Evolutionary conservation across 1,140 invertebrate species (phyloP).

Genomic region (Triops longicaudatus): DNA sequence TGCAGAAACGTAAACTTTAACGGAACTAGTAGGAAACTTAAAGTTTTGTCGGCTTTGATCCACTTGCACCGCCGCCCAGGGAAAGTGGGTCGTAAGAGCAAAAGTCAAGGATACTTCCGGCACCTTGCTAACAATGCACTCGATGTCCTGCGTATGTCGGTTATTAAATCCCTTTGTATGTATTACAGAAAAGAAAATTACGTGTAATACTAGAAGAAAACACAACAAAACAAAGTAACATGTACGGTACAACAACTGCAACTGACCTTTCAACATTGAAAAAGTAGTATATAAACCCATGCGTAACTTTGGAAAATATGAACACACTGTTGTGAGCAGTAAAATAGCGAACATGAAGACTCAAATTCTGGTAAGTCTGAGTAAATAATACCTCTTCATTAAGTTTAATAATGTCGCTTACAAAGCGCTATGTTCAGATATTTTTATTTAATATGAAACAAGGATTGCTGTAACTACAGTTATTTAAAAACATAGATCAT

Average conservation of each 20-base stretch:
- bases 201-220: not conserved
- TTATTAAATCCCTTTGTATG: not conserved
- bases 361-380: not conserved
- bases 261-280: not conserved
- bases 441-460: no score
- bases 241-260: not conserved
- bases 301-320: not conserved
- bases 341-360: not conserved
- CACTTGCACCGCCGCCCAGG: not conserved
- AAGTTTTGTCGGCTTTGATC: not conserved
- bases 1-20: not conserved
- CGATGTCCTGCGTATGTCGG: not conserved
- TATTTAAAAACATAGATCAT: not conserved
- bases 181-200: not conserved
- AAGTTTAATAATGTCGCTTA: no score
- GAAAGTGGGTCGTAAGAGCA: constrained; percentile 5
- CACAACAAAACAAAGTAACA: not conserved
- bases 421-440: no score
- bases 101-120: constrained; percentile 11
- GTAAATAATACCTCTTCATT: not conserved
- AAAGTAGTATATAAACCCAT: not conserved
- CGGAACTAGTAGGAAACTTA: not conserved
- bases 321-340: not conserved
- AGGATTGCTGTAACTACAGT: no score
- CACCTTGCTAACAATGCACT: not conserved